phyloP scores from a whole-genome alignment of 2,113 vertebrate genomes.

The Phrynosoma platyrhinos region DNA sequence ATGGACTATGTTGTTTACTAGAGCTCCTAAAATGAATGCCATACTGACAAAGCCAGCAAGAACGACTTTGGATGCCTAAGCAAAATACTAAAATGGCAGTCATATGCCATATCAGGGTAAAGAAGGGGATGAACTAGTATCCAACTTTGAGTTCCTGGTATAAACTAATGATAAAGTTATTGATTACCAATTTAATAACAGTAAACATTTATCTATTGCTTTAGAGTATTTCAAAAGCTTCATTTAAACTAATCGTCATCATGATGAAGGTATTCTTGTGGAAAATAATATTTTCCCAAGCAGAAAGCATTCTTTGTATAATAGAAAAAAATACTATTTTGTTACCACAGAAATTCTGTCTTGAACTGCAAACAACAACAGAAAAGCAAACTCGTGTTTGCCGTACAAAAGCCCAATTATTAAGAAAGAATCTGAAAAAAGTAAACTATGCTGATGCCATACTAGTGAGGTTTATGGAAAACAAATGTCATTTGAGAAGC shows the following conservation, averaged over 20 bases:
- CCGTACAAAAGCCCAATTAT: constrained; percentile 23
- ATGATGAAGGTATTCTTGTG: background rate
- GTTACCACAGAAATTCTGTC: background rate
- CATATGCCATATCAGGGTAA: background rate
- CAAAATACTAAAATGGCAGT: background rate
- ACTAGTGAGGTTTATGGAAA: constrained; percentile 51
- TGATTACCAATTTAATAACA: too few relatives aligned
- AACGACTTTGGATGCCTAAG: background rate
- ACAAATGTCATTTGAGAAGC: constrained; percentile 56
- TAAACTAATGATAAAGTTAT: background rate
- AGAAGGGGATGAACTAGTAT: background rate
- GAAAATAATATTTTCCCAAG: background rate
- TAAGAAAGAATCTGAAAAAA: constrained; percentile 18
- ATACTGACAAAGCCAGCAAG: background rate
- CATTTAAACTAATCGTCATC: background rate
- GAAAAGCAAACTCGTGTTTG: background rate
- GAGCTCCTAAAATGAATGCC: background rate
- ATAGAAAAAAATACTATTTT: background rate
- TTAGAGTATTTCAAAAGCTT: background rate
- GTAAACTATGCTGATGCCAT: background rate
- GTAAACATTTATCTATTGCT: background rate
- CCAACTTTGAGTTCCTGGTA: background rate
- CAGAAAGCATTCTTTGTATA: background rate
- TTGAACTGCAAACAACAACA: background rate
- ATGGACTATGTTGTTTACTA: background rate